Base-by-base conservation (phyloP, 2,113 vertebrate species). In the Lates calcarifer region DNA sequence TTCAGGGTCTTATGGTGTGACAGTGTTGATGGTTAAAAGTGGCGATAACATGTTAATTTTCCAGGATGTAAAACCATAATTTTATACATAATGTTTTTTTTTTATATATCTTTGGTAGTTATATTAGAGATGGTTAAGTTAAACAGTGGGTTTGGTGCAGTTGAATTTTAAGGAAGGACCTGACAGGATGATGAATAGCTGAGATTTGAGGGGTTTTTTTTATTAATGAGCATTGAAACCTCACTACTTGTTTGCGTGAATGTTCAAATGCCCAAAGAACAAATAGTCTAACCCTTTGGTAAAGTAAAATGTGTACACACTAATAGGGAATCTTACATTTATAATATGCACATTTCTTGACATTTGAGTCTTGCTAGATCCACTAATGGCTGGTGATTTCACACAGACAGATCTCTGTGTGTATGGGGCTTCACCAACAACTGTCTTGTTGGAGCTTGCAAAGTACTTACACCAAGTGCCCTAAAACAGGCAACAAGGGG, bases 381-480 rank as follows among this genome's bases (percentile, higher is more conserved):
- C 11, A 53, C 9, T 24, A 53, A 24, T 53, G n/a, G 22, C 11
- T 4, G n/a, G 24, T 53, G 2, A 22, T 12, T 24, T 53, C 45
- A 28, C 18, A 20, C 1, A 22, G 24, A 43, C 51, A 71, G 24
- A 7, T 57, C 35, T 57, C 35, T 0, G 2, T 57, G 35, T 4
- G 14, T 8, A 74, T 0, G 8, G 10, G 33, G 28, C 3, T 31
- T n/a, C 29, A 41, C 20, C 18, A 31, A 15, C 39, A 17, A 37
- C n/a, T 6, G 28, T 49, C 43, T 70, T 76, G 33, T 77, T 57
- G 14, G 8, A 63, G 37, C 55, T 33, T 86, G 65, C 45, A 63
- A 20, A 62, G 24, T 8, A 20, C 13, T 57, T 49, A 55, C 51
- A 53, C 17, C 24, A 24, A 58, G 60, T 70, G 28, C 8, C 29